Evolutionary conservation across 2,888 invertebrate species (phyloP), one percentile per base, ranked within the genome.

Genomic region (Lymantria monacha): DNA sequence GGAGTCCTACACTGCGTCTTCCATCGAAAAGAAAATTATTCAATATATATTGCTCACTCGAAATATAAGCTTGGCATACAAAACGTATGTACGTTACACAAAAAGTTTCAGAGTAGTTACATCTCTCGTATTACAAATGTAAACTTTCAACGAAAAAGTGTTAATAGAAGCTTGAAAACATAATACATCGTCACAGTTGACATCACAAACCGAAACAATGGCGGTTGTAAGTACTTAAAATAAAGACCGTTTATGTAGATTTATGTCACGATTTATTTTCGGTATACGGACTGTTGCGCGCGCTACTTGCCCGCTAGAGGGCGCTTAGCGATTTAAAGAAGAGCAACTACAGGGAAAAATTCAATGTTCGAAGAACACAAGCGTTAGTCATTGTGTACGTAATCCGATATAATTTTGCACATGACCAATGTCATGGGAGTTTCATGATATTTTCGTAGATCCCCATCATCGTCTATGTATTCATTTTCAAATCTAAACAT

Each of bases 241-340:
- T 83, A 85, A 83, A 78, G 74, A 72, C 79, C 81, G 82, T 85
- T 85, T 85, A 87, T 85, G 86, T 81, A 83, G 83, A 87, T 88
- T 86, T 84, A 87, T 87, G 87, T 87, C 88, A 87, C 80, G 80
- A 63, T 83, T 84, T 87, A 87, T 87, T 87, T 22, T 87, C 73
- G 59, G 81, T 79, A 76, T 61, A 67, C 72, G 76, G 69, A 71
- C 72, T 78, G 70, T 76, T 70, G 72, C 74, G 76, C 80, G 74
- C 85, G 83, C 83, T 22, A 83, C 83, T 83, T 84, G 83, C 66
- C 68, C 71, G 70, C 60, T 52, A 74, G 79, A 74, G 78, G 75
- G 81, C 78, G 76, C 73, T 69, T 67, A 70, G 70, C 74, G 76
- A 70, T 63, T 64, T 52, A 57, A 66, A 64, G 57, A 61, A 59